Evolutionary conservation across 2,113 vertebrate genomes (phyloP), one percentile per base, ranked within the genome.

Genomic region (Loxodonta africana): DNA sequence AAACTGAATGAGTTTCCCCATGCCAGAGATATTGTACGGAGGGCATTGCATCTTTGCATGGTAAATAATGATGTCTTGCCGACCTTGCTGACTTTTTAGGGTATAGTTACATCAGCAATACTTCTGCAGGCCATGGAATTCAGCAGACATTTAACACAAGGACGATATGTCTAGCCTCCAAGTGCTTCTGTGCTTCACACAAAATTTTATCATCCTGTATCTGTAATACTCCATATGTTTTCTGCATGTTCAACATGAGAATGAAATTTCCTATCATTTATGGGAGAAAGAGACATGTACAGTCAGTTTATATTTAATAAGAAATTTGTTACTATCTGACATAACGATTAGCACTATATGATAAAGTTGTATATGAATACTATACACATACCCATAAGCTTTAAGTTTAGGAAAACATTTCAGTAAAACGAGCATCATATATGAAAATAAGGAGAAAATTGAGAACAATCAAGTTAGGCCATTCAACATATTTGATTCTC

Each of bases 391-490:
- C 60, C 69, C 10, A 8, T 73, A 84, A 74, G 0, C 5, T 57
- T 96, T 81, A 90, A 33, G 67, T 57, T 86, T 83, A 83, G 48
- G 46, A 89, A 76, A 17, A 63, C 7, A 88, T 62, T 1, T 95
- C 26, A 62, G 33, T 23, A 71, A 90, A 71, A 80, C 51, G 88
- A 95, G 48, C 1, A 90, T 3, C 91, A 76, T 25, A 41, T 28
- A 85, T 65, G 21, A 96, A 78, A 77, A 78, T 63, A 95, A 69
- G 37, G 30, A 95, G 88, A 98, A 89, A 93, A 65, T 81, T 80
- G 28, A 89, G 2, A 41, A 96, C 44, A 12, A 46, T 57, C 1
- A 96, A 65, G 41, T 78, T 95, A 96, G 48, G 41, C 44, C 67
- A 77, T 46, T 71, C 6, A 87, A 94, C 73, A 87, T 90, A 83